Conservation (phyloP, 2,797 vertebrate genomes). For the Sciurus carolinensis region DNA sequence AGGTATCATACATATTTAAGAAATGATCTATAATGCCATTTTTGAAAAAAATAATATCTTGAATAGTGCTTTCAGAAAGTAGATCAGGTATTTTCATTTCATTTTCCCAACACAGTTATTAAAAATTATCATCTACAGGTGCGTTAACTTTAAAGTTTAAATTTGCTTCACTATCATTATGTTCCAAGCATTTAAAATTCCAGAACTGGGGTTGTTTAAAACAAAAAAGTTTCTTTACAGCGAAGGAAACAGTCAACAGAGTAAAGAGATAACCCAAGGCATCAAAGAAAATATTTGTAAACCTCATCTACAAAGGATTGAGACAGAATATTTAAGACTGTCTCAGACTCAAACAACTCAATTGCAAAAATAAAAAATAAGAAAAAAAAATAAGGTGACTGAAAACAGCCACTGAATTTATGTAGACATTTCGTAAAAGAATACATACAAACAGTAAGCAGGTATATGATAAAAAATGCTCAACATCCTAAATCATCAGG, state of each 20-base stretch:
- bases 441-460: background rate
- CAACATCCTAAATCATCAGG: background rate
- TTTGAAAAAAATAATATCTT: conserved; percentile 22
- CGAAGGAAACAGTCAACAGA: background rate
- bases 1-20: conserved; percentile 37
- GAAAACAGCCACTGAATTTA: background rate
- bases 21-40: conserved; percentile 54
- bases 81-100: conserved; percentile 76
- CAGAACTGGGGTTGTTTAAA: background rate
- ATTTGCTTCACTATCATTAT: conserved; percentile 71
- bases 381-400: background rate
- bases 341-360: background rate
- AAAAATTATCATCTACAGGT: conserved; percentile 71
- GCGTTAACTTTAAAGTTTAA: conserved; percentile 75
- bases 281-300: background rate
- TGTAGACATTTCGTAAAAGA: background rate
- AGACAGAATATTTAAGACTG: background rate
- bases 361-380: background rate
- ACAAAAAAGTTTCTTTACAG: background rate
- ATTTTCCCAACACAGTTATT: conserved; percentile 79
- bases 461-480: background rate
- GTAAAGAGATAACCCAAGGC: background rate
- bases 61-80: conserved; percentile 57
- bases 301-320: rapidly evolving
- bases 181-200: conserved; percentile 76